These are phyloP conservation scores for Macaca fascicularis DNA, from an alignment of 2,113 vertebrate genomes.

Conservation along the genomic window T2T-MFA8v1.1 NC_088375.1:166413001-166413500, in stretches of 20 bases:
- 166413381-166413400: no score
- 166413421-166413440: no score
- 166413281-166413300: neutral
- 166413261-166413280: neutral
- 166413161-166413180: neutral
- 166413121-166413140: neutral
- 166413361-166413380: slow-evolving; percentile 10
- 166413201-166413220: neutral
- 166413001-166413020: neutral
- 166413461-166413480: no score
- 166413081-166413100: neutral
- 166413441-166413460: no score
- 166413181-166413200: neutral
- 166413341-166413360: neutral
- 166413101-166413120: neutral
- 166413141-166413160: neutral
- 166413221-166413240: neutral
- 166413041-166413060: neutral
- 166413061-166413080: neutral
- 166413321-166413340: neutral
- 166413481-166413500: no score
- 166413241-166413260: no score
- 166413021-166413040: neutral
- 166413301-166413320: neutral
- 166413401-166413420: no score